Base-by-base conservation (phyloP, 1,140 invertebrate species). In the Sitophilus oryzae region DNA sequence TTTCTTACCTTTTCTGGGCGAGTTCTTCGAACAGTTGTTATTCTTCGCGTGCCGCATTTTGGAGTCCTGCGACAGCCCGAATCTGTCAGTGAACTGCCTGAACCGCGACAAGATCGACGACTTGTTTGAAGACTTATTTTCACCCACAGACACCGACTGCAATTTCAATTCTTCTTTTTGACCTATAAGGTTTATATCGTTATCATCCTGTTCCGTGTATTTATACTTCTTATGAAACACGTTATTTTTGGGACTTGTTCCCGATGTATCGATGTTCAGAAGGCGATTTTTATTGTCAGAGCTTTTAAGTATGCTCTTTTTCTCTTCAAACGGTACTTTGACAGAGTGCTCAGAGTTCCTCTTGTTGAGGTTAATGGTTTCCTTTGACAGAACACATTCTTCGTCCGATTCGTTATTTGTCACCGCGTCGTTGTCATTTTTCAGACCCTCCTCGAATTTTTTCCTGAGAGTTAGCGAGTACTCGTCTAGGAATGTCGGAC, bases 361-460 rank as follows among this genome's bases (percentile, higher is more conserved):
- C 49, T 70, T 70, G 48, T 71, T 71, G 35, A 71, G 49, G 55
- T 67, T 69, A 4, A 71, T 52, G 14, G 69, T 71, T 56, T 71
- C 69, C 48, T 69, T 68, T 14, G 69, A 69, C 14, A 71, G 18
- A 9, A 69, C 42, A 23, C 63, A 69, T 35, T 68, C 66, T 2
- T 49, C 46, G 11, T 61, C 56, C 9, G 49, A 49, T 1, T 48
- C 43, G 15, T 62, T 35, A 9, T 44, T 48, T 19, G 56, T n/a
- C n/a, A n/a, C 56, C 10, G 58, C 59, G 46, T 63, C 50, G 16
- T 52, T 35, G 9, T 58, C 52, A 45, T 57, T 51, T 6, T 23
- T 52, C 1, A 56, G 46, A 5, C 53, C 59, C 10, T 62, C 58
- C 22, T 63, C 62, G 21, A 64, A 61, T 30, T 60, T 58, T 42